These are phyloP conservation scores for Ptilorrhoa leucosticta DNA, from an alignment of 2,113 vertebrate genomes.

Conservation along the genomic window DNA sequence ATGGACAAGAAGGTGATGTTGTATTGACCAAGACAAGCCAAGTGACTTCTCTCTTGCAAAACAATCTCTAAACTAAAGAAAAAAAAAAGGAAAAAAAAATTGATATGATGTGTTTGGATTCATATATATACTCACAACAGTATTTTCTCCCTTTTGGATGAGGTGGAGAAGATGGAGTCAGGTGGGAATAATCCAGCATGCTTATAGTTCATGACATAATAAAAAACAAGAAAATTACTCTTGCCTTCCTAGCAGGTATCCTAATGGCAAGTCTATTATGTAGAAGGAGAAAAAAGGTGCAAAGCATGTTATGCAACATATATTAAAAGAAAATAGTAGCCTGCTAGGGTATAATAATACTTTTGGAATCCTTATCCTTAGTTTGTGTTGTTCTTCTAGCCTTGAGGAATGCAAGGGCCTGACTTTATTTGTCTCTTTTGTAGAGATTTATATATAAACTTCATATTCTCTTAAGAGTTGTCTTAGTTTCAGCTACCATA, in stretches of 20 bases:
- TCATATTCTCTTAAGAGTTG: background rate
- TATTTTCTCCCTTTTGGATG: background rate
- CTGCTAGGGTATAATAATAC: background rate
- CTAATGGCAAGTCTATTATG: background rate
- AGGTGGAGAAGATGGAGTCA: background rate
- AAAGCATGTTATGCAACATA: background rate
- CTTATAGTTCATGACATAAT: background rate
- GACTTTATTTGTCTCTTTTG: background rate
- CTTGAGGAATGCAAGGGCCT: background rate
- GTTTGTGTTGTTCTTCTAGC: background rate
- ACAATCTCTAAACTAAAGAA: background rate
- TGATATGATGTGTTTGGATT: fast-evolving
- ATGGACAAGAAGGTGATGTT: background rate
- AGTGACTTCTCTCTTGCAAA: background rate
- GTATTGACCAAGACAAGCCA: background rate
- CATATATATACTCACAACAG: fast-evolving
- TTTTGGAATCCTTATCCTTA: background rate
- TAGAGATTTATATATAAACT: background rate
- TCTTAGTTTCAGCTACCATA: background rate
- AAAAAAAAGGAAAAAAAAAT: fast-evolving
- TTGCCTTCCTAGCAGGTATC: background rate
- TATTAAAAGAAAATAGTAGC: background rate
- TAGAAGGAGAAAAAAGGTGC: background rate
- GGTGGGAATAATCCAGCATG: background rate
- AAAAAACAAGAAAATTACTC: background rate